Evolutionary conservation across 2,113 vertebrate genomes (phyloP).

Genomic region (Tauraco erythrolophus): DNA sequence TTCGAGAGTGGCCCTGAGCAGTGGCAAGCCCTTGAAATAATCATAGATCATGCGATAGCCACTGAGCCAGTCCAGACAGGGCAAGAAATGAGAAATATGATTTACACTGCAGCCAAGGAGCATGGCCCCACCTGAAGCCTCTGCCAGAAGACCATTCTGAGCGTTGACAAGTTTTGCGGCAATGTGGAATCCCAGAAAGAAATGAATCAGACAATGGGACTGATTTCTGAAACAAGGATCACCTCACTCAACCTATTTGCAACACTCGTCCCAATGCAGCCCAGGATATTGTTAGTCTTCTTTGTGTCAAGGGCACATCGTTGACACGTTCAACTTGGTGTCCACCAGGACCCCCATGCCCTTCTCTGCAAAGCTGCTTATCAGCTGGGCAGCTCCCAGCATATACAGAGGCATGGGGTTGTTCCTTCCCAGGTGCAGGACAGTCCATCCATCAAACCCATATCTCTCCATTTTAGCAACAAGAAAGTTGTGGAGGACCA

Average conservation of each 20-base stretch:
- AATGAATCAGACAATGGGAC: not conserved
- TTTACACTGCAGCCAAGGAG: not conserved
- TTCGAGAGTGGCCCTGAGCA: not conserved
- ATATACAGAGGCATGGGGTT: not conserved
- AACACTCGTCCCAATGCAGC: not conserved
- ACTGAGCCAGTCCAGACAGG: not conserved
- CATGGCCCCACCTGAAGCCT: too few species aligned
- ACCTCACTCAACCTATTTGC: not conserved
- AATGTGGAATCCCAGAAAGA: not conserved
- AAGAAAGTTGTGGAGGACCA: not conserved
- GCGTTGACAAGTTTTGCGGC: not conserved
- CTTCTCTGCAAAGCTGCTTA: not conserved
- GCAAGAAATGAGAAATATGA: not conserved
- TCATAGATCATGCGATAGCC: not conserved
- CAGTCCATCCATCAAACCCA: not conserved
- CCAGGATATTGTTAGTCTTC: not conserved
- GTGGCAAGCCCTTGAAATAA: not conserved
- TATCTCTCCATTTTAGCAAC: not conserved
- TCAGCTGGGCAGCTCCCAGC: not conserved
- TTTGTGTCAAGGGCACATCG: not conserved
- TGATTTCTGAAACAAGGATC: not conserved
- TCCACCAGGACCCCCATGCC: not conserved
- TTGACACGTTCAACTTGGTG: not conserved
- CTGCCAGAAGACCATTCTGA: rapidly evolving
- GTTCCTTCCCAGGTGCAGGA: not conserved